Evolutionary conservation across 2,113 vertebrate genomes (phyloP).

Genomic region (Peromyscus maniculatus): DNA sequence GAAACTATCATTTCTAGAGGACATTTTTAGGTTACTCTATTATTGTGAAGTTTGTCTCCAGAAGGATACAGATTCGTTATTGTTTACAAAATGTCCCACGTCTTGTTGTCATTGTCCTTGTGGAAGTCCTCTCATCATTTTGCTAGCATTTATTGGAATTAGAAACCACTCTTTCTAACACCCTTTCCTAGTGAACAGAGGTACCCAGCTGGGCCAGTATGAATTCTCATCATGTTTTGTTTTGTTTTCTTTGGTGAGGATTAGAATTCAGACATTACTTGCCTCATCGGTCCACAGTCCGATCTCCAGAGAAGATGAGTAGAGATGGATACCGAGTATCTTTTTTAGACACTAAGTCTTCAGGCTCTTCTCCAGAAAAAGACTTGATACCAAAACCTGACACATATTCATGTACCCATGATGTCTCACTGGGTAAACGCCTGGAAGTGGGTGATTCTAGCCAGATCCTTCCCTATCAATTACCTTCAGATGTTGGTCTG

Average conservation of each 20-base stretch:
- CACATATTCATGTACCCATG: constrained; percentile 65
- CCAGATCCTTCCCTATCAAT: constrained; percentile 71
- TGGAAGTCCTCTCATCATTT: constrained; percentile 41
- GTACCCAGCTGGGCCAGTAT: constrained; percentile 13
- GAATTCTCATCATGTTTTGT: constrained; percentile 69
- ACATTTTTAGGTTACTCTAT: not conserved
- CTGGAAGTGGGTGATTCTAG: constrained; percentile 73
- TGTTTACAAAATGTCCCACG: constrained; percentile 2
- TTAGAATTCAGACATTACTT: constrained; percentile 77
- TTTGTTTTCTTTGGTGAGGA: constrained; percentile 68
- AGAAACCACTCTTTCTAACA: constrained; percentile 42
- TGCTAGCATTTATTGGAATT: constrained; percentile 60
- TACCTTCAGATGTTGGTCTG: constrained; percentile 62
- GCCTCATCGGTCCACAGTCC: constrained; percentile 76
- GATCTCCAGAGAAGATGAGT: constrained; percentile 79
- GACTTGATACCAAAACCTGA: constrained; percentile 69
- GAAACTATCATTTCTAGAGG: not conserved
- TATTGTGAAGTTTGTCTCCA: constrained; percentile 47
- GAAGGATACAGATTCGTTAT: constrained; percentile 52
- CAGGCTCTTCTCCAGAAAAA: constrained; percentile 79
- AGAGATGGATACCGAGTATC: constrained; percentile 83
- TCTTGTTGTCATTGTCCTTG: constrained; percentile 18
- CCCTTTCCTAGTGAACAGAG: constrained; percentile 17
- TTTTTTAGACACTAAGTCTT: constrained; percentile 81
- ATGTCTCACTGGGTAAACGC: constrained; percentile 70